phyloP scores from a whole-genome alignment of 2,888 invertebrate genomes.

The Drosophila anomalata region DNA sequence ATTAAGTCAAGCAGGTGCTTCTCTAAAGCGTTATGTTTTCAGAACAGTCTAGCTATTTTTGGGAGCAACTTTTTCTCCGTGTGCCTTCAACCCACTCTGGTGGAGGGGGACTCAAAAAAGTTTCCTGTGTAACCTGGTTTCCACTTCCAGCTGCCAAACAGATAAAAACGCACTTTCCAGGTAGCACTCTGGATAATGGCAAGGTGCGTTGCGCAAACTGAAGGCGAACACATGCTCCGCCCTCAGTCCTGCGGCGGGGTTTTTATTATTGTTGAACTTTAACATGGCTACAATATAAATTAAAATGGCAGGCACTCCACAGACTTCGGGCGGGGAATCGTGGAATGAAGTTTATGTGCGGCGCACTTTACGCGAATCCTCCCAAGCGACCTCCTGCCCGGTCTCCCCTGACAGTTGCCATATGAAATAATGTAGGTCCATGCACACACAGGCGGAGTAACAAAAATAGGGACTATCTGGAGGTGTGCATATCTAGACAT shows the following conservation, averaged over 20 bases:
- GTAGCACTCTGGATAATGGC: constrained; percentile 6
- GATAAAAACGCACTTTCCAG: constrained; percentile 70
- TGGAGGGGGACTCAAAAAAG: constrained; percentile 11
- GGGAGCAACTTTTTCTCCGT: neutral
- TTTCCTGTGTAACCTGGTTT: constrained; percentile 23
- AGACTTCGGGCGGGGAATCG: constrained; percentile 1
- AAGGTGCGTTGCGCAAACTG: constrained; percentile 6
- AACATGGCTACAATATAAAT: constrained; percentile 75
- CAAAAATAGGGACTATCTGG: neutral
- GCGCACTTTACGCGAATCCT: constrained; percentile 45
- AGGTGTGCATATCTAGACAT: neutral
- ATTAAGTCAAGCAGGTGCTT: constrained; percentile 1
- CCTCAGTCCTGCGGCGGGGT: constrained; percentile 28
- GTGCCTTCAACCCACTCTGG: neutral
- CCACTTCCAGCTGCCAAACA: constrained; percentile 45
- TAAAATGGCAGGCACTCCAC: constrained; percentile 67
- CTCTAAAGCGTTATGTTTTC: neutral
- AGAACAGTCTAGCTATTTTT: neutral
- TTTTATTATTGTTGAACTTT: constrained; percentile 71
- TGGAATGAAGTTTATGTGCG: constrained; percentile 60
- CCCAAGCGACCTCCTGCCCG: constrained; percentile 44
- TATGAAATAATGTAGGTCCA: constrained; percentile 54
- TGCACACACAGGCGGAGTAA: constrained; percentile 11
- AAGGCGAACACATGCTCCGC: constrained; percentile 48
- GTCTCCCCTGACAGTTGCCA: constrained; percentile 57